Base-by-base conservation (phyloP, 2,888 invertebrate genomes). In the Agelastica alni region DNA sequence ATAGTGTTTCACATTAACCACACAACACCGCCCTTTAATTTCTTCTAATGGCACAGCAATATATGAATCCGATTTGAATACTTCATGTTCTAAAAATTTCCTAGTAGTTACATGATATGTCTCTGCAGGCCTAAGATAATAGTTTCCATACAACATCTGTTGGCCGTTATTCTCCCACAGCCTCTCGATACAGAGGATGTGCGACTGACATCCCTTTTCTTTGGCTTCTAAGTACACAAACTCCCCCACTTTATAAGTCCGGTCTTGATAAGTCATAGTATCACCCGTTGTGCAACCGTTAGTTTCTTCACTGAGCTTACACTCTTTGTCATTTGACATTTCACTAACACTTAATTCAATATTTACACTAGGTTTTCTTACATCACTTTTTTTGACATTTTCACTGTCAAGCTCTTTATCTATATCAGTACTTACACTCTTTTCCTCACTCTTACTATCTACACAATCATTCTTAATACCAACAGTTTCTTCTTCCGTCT, bases 91-190 rank as follows among this genome's bases (percentile, higher is more conserved):
- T 0, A 97, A 81, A 78, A 99, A 99, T 78, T 95, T 96, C 65
- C 97, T 84, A 0, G 95, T 94, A 7, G 94, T 90, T 4, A 96
- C 84, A 77, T 99, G 98, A 79, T 89, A 97, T 0, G 99, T 99
- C 77, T 99, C 97, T 68, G 91, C 89, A 0, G 98, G 98, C 48
- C 96, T 84, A 61, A 83, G 89, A 74, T 93, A 97, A 69, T 93
- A 88, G 70, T 90, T 91, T n/a, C 94, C 96, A 69, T 93, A 91
- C 66, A 96, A 82, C 87, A 93, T 92, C 66, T 92, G 89, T 59
- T 90, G 86, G 5, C 89, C 88, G 37, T 88, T 88, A 12, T 82
- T 81, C 9, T 89, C 92, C 89, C 91, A 96, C 9, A 98, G 82
- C 1, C 93, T 83, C 73, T 96, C 70, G 9, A 71, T 70, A 43